A percentile compares a stretch with the other conserved stretches of the same genome.
These are phyloP conservation scores for Psephotus haematonotus DNA, from an alignment of 2,113 vertebrate species.

Conservation along the genomic window DNA sequence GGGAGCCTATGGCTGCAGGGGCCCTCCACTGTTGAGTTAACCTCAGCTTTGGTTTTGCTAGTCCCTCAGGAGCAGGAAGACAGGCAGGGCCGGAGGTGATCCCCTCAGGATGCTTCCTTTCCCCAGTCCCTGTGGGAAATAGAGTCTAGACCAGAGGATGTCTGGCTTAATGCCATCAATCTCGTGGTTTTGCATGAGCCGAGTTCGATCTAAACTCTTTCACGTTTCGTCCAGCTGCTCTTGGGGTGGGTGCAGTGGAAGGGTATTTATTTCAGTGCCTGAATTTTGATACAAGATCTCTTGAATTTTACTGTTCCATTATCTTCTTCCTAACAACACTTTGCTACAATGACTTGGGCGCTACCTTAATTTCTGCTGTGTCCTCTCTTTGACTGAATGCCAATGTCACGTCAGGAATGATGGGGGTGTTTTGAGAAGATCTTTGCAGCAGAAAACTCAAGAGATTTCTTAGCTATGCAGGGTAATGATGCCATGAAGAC, in stretches of 20 bases:
- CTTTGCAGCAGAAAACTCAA: background rate
- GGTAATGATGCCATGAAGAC: background rate
- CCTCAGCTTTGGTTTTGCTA: background rate
- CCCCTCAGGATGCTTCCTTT: background rate
- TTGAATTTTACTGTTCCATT: fast-evolving
- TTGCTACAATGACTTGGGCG: fast-evolving
- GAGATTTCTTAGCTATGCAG: background rate
- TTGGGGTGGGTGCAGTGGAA: background rate
- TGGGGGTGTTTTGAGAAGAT: background rate
- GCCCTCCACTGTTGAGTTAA: background rate
- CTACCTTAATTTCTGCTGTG: fast-evolving
- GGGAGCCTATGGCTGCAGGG: background rate
- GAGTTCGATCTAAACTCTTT: background rate
- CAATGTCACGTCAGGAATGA: background rate
- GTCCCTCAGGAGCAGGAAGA: background rate
- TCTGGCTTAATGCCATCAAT: background rate
- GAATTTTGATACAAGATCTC: background rate
- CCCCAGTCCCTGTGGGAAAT: fast-evolving
- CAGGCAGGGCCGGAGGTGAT: background rate
- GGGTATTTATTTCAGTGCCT: background rate
- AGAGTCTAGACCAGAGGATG: too few species aligned
- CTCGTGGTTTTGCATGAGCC: background rate
- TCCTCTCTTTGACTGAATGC: background rate
- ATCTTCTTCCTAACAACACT: fast-evolving
- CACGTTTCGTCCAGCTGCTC: fast-evolving